phyloP scores from a whole-genome alignment of 2,113 vertebrate genomes.

The Myxocyprinus asiaticus region DNA sequence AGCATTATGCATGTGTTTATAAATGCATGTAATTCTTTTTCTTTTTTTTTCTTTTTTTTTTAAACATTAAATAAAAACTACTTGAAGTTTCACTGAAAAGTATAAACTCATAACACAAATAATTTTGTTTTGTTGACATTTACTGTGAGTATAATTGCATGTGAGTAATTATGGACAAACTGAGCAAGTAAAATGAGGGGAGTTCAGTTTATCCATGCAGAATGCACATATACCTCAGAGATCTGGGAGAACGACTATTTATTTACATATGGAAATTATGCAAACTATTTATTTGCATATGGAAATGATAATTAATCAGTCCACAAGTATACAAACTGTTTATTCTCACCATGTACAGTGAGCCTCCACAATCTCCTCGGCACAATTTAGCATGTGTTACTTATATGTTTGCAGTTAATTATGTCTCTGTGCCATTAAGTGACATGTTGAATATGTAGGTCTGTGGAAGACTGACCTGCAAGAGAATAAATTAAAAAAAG shows the following conservation, averaged over 20 bases:
- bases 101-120: constrained; percentile 3
- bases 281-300: constrained; percentile 22
- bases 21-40: no score
- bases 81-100: not conserved
- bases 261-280: not conserved
- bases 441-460: not conserved
- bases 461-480: not conserved
- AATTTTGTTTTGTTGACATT: constrained; percentile 25
- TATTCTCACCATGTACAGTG: not conserved
- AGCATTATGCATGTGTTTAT: no score
- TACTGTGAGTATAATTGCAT: not conserved
- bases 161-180: constrained; percentile 6
- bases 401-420: not conserved
- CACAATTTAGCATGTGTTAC: constrained; percentile 14
- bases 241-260: not conserved
- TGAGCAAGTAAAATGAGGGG: not conserved
- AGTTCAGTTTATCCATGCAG: not conserved
- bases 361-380: not conserved
- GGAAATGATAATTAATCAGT: constrained; percentile 8
- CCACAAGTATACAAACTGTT: not conserved
- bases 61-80: not conserved
- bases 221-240: not conserved
- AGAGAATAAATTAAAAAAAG: no score
- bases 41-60: no score
- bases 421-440: constrained; percentile 7